Evolutionary conservation across 2,888 invertebrate species (phyloP), one percentile per base, ranked within the genome.

Genomic region (Crocallis elinguaria): DNA sequence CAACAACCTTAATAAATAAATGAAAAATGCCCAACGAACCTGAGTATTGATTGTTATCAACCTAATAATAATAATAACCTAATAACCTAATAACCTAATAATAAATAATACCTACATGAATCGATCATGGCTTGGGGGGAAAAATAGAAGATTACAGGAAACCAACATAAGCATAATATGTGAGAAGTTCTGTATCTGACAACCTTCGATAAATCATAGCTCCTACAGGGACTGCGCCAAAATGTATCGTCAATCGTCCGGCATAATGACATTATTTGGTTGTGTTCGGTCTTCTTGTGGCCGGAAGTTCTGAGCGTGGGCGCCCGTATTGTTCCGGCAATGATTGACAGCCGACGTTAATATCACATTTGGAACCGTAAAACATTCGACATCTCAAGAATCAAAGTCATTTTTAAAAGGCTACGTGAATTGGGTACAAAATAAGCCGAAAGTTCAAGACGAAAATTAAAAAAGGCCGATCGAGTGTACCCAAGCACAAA

Each of bases 241-340:
- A 39, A 36, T 51, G 25, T 39, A 23, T 39, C 39, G 29, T 41
- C 45, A 39, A 52, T 46, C 13, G 21, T 12, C 12, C 13, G 25
- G n/a, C 21, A 30, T 36, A 52, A 45, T 52, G 16, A 29, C 30
- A 41, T 32, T 33, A 38, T 30, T 37, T 32, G 17, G 39, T 27
- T 27, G 29, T 16, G 21, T 6, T 35, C 30, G 16, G 25, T 27
- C 19, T 44, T 17, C 32, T 21, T 41, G 35, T 35, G 39, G 11
- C 51, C 39, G 45, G 51, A 52, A 52, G 41, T 35, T 36, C 21
- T 13, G 16, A 14, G 8, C 14, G 44, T 38, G 27, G 49, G 16
- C 16, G 49, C 8, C 12, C 21, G 21, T 25, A 52, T 46, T 52
- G 41, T 45, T 29, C 16, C 33, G 41, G 29, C 52, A 37, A 19